Base-by-base conservation (phyloP, 2,797 vertebrate species). In the Squalus acanthias region DNA sequence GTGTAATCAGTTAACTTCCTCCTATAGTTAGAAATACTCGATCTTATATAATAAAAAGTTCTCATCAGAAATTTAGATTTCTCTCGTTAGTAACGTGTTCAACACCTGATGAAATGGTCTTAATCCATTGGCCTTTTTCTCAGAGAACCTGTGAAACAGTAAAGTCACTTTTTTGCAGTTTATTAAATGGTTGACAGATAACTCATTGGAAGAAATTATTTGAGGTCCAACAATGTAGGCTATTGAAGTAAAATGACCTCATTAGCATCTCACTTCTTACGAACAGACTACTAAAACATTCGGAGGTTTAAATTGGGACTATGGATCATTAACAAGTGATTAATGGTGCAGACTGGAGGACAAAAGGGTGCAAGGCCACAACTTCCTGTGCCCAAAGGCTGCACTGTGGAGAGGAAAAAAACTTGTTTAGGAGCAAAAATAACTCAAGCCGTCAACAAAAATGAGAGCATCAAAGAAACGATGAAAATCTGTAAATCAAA, bases 211-310 rank as follows among this genome's bases (percentile, higher is more conserved):
- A 76, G 70, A 60, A n/a, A 76, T 57, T n/a, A 95, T 92, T 92
- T 74, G 94, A 95, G 69, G 94, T 76, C 70, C 50, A 95, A 95
- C 94, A 95, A 95, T 76, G 94, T 24, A 33, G 50, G 46, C 94
- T 53, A 94, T 95, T 95, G 94, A 95, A 53, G 50, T 17, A n/a
- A 53, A 50, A 33, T 33, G 94, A 53, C 69, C 94, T 95, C 94
- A 95, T 95, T 95, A 95, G 50, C 94, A 95, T 95, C 94, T 95
- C 70, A 57, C 94, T 76, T 33, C 94, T 74, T 74, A 57, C 46
- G 20, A n/a, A 39, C 72, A 74, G 93, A 22, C 94, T 24, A 17
- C 50, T 60, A 76, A 74, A 72, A 95, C 70, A 95, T 72, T 95
- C 5, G 15, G 50, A 29, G 50, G 46, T 72, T 95, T 76, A 74